Conservation (phyloP, 2,888 invertebrate genomes). For the Melipona bicolor region DNA sequence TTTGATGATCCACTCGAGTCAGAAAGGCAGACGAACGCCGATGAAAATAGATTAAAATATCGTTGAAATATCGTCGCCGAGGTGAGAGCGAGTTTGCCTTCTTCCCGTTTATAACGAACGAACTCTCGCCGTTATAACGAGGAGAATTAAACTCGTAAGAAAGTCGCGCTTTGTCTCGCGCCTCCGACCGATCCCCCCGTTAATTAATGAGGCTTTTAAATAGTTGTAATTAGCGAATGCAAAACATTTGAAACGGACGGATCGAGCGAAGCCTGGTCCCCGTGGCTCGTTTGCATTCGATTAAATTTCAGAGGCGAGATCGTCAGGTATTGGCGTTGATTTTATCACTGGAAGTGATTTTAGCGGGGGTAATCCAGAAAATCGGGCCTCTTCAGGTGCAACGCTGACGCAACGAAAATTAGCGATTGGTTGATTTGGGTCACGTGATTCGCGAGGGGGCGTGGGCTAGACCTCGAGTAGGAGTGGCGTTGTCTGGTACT, state of each 20-base stretch:
- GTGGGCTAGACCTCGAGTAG: too few relatives aligned
- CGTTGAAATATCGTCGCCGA: constrained; percentile 58
- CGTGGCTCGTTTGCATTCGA: not conserved
- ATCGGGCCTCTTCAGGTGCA: too few relatives aligned
- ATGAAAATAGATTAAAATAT: constrained; percentile 64
- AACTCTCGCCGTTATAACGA: constrained; percentile 37
- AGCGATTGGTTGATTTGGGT: too few relatives aligned
- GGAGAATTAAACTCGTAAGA: constrained; percentile 46
- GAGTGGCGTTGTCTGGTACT: too few relatives aligned
- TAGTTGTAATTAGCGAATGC: constrained; percentile 25
- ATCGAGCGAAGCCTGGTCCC: not conserved
- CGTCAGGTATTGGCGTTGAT: not conserved
- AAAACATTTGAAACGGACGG: not conserved
- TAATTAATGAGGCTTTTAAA: constrained; percentile 22
- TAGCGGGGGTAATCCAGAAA: too few relatives aligned
- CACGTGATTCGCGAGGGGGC: too few relatives aligned
- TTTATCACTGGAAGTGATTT: too few relatives aligned
- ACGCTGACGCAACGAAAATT: too few relatives aligned
- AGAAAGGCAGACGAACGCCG: constrained; percentile 28
- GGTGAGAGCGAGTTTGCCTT: constrained; percentile 35
- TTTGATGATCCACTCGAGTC: constrained; percentile 66
- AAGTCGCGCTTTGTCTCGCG: constrained; percentile 8
- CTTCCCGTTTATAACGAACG: constrained; percentile 1
- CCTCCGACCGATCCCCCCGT: not conserved
- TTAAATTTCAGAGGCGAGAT: not conserved